Percentiles rank a stretch among this genome's conserved stretches.
Evolutionary conservation across 2,797 vertebrate species (phyloP).

Genomic region (Liparis tanakae): DNA sequence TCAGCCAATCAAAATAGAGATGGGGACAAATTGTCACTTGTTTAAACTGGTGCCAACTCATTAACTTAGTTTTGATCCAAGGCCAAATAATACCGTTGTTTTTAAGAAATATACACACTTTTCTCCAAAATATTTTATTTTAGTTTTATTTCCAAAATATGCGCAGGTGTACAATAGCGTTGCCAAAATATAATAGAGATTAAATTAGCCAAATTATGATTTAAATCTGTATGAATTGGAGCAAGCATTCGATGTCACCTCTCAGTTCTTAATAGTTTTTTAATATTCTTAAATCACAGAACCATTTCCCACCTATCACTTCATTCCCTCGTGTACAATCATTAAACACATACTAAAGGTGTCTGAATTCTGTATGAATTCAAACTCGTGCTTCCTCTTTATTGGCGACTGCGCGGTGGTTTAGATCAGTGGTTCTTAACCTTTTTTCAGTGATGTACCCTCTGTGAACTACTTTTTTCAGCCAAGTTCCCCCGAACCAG

Average conservation of each 20-base stretch:
- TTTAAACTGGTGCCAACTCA: neutral
- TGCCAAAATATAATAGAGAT: neutral
- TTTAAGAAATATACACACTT: conserved; percentile 6
- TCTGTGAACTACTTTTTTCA: too few relatives aligned
- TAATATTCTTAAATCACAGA: conserved; percentile 21
- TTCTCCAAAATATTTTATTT: neutral
- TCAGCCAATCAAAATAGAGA: conserved; percentile 3
- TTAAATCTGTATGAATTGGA: neutral
- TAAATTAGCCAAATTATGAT: neutral
- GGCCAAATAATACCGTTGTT: neutral
- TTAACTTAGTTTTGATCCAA: conserved; percentile 1
- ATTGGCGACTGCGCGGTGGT: neutral
- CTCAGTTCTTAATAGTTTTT: neutral
- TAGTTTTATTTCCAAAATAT: neutral
- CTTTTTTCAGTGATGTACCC: too few relatives aligned
- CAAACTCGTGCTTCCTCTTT: conserved; percentile 1
- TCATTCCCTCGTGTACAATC: conserved; percentile 2
- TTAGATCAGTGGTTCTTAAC: too few relatives aligned
- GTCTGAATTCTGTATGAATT: conserved; percentile 26
- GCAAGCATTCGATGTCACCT: neutral
- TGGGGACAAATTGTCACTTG: neutral
- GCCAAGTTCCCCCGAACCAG: too few relatives aligned
- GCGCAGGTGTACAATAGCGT: neutral
- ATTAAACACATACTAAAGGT: conserved; percentile 26
- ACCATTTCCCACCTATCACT: conserved; percentile 8